phyloP scores from a whole-genome alignment of 2,797 vertebrate species.

The Coregonus ussuriensis region DNA sequence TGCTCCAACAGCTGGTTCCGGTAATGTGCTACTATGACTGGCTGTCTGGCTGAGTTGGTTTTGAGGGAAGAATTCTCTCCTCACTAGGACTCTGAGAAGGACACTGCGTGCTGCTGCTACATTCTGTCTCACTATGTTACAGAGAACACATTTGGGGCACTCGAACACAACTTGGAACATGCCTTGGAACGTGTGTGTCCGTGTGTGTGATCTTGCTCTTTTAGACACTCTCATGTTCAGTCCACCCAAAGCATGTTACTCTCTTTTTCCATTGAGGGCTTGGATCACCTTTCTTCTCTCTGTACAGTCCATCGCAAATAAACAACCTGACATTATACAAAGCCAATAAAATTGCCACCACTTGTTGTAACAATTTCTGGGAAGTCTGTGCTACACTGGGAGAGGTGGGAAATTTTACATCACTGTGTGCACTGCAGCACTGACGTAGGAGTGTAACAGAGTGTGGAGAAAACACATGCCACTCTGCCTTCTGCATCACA shows the following conservation, averaged over 20 bases:
- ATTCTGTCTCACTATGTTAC: conserved; percentile 9
- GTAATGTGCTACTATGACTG: conserved; percentile 53
- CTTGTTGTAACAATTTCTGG: conserved; percentile 12
- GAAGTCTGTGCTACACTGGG: conserved; percentile 36
- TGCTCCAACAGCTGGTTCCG: conserved; percentile 59
- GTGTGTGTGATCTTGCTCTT: neutral
- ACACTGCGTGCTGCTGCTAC: neutral
- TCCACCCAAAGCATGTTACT: neutral
- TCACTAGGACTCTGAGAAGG: neutral
- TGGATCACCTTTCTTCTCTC: neutral
- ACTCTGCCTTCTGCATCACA: neutral
- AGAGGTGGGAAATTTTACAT: conserved; percentile 72
- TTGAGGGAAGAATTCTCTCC: conserved; percentile 10
- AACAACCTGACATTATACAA: neutral
- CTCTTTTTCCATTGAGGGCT: neutral
- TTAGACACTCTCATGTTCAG: neutral
- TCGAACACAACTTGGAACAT: neutral
- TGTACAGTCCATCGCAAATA: conserved; percentile 7
- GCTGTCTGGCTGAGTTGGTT: conserved; percentile 12
- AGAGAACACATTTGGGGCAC: neutral
- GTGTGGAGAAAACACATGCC: conserved; percentile 18
- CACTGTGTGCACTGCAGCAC: conserved; percentile 51
- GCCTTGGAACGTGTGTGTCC: too few species aligned
- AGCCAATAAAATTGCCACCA: conserved; percentile 10
- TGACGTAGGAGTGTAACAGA: conserved; percentile 52